These are phyloP conservation scores for Perizoma affinitatum DNA, from an alignment of 2,888 invertebrate species.

Conservation along the genomic window DNA sequence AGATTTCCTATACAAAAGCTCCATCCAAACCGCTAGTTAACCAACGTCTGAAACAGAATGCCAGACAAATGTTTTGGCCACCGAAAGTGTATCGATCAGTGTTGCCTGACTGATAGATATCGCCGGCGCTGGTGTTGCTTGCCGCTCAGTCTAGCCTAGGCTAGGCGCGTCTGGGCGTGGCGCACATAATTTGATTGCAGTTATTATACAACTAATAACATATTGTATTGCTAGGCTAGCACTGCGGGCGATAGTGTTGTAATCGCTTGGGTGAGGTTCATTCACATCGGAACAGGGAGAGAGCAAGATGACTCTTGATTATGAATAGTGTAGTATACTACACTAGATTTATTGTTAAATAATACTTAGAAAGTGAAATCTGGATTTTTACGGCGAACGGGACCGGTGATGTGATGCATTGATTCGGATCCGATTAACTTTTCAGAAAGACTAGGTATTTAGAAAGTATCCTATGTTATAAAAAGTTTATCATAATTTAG, in stretches of 20 bases:
- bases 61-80: conserved; percentile 48
- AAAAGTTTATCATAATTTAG: conserved; percentile 5
- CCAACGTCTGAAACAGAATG: conserved; percentile 46
- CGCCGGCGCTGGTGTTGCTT: conserved; percentile 43
- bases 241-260: conserved; percentile 50
- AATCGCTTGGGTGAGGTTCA: conserved; percentile 55
- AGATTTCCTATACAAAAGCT: conserved; percentile 18
- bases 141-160: conserved; percentile 46
- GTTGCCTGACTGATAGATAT: conserved; percentile 57
- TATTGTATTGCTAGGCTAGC: conserved; percentile 43
- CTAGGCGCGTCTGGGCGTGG: conserved; percentile 51
- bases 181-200: conserved; percentile 51
- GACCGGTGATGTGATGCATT: conserved; percentile 10
- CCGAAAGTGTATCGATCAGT: conserved; percentile 70
- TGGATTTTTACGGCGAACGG: conserved; percentile 10
- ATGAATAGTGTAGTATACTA: conserved; percentile 33
- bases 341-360: conserved; percentile 30
- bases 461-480: conserved; percentile 16
- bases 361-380: conserved; percentile 37
- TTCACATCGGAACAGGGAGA: conserved; percentile 47
- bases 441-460: conserved; percentile 9
- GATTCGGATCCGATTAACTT: conserved; percentile 19
- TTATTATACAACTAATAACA: conserved; percentile 49
- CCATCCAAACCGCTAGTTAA: conserved; percentile 27
- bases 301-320: conserved; percentile 48